A percentile compares a stretch with the other conserved stretches of the same genome.
Conservation (phyloP, 2,113 vertebrate species). For the Platysternon megacephalum region DNA sequence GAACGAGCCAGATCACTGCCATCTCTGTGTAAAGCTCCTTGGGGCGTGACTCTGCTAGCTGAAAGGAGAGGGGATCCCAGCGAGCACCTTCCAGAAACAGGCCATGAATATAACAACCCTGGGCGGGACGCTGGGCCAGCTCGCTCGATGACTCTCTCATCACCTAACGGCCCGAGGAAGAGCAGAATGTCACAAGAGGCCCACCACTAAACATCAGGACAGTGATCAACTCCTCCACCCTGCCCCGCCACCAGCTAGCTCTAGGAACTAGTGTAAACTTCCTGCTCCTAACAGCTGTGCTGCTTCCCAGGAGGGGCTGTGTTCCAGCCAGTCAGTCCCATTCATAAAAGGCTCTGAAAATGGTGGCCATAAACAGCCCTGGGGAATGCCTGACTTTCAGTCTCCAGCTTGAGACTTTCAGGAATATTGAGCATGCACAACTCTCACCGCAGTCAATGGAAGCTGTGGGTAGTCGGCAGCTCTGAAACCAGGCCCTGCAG, state of each 20-base stretch:
- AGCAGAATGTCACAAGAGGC: background rate
- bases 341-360: background rate
- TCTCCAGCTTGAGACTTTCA: too few relatives aligned
- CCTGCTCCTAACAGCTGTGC: background rate
- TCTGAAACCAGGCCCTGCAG: background rate
- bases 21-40: slow-evolving; percentile 93
- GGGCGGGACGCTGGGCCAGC: slow-evolving; percentile 73
- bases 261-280: background rate
- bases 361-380: too few relatives aligned
- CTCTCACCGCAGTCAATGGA: background rate
- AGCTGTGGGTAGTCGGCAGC: background rate
- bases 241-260: background rate
- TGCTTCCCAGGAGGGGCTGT: background rate
- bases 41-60: slow-evolving; percentile 82
- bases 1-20: slow-evolving; percentile 89
- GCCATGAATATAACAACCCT: slow-evolving; percentile 89
- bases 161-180: slow-evolving; percentile 76
- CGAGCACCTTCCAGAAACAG: slow-evolving; percentile 91
- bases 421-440: background rate
- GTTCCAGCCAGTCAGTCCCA: background rate
- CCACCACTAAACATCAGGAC: background rate
- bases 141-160: slow-evolving; percentile 68
- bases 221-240: background rate
- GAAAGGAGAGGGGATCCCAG: slow-evolving; percentile 78
- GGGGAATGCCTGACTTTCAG: too few relatives aligned